phyloP scores from a whole-genome alignment of 2,113 vertebrate species.

The Rhegmatorhina hoffmannsi region DNA sequence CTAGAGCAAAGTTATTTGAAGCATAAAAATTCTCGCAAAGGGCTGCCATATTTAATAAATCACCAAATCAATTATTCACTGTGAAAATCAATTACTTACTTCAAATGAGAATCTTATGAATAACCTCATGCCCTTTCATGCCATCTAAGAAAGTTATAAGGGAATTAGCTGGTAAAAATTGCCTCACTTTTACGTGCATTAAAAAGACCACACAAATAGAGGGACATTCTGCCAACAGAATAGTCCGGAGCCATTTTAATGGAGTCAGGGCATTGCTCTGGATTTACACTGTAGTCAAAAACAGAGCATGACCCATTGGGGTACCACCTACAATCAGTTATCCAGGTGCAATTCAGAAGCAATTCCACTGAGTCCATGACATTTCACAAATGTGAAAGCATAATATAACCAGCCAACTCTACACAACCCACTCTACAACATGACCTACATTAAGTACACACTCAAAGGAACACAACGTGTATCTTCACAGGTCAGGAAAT shows the following conservation, averaged over 20 bases:
- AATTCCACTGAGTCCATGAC: not conserved
- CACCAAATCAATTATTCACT: slow-evolving; percentile 66
- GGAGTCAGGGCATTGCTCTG: not conserved
- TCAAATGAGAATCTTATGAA: slow-evolving; percentile 61
- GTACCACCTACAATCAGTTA: not conserved
- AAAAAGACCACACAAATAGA: slow-evolving; percentile 37
- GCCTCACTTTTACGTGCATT: not conserved
- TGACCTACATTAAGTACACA: not conserved
- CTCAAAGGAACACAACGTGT: not conserved
- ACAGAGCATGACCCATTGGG: not conserved
- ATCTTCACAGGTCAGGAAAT: not conserved
- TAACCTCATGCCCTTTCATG: slow-evolving; percentile 59
- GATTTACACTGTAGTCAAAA: not conserved
- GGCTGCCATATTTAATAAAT: slow-evolving; percentile 59
- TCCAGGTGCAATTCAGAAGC: not conserved
- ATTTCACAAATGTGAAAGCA: not conserved
- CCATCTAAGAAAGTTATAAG: slow-evolving; percentile 48
- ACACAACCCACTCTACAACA: not conserved
- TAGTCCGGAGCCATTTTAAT: not conserved
- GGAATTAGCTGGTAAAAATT: slow-evolving; percentile 37
- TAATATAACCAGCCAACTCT: not conserved
- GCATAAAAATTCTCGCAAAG: slow-evolving; percentile 53
- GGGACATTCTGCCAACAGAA: slow-evolving; percentile 1
- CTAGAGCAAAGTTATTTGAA: slow-evolving; percentile 52
- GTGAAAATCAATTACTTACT: slow-evolving; percentile 67